Evolutionary conservation across 2,888 invertebrate genomes (phyloP), one percentile per base, ranked within the genome.

Genomic region (Cerastis leucographa): DNA sequence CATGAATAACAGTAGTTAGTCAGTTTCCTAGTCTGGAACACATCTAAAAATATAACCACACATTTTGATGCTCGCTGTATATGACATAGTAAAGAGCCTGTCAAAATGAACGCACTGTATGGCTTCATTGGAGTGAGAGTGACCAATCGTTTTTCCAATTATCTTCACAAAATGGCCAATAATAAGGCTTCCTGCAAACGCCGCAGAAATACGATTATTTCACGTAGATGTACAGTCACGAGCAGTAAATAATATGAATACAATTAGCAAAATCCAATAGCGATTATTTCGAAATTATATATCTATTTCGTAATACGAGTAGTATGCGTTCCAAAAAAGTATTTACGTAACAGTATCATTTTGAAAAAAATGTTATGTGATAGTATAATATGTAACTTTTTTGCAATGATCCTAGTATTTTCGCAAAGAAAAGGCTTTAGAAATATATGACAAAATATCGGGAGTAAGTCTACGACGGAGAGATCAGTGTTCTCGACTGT

Each of bases 121-220:
- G 78, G 81, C 67, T 82, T 82, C 77, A 61, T 61, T 61, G 62
- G 59, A 25, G 14, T 35, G 25, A 66, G 59, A 25, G 14, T 35
- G 25, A 66, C 59, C 79, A 78, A 78, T 78, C 71, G 77, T 81
- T 81, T 74, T 74, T 71, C 62, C 81, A 81, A 81, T 81, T 74
- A 71, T 71, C 64, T 35, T 62, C 72, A 56, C 67, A 46, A 78
- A 78, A 78, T 68, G 54, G 25, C 71, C 59, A 68, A 42, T 49
- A 54, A 44, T 68, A 78, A 29, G 78, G 83, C 17, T 82, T 74
- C 71, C 12, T 62, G 14, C 46, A 54, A 14, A 62, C 62, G 35
- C 54, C 77, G n/a, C 54, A 77, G 35, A 65, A 44, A 44, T 54
- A n/a, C n/a, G 14, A 64, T 72, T 71, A 78, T 82, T 71, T 51